These are phyloP conservation scores for Amphipyra tragopoginis DNA, from an alignment of 2,888 invertebrate species.

Conservation along the genomic window DNA sequence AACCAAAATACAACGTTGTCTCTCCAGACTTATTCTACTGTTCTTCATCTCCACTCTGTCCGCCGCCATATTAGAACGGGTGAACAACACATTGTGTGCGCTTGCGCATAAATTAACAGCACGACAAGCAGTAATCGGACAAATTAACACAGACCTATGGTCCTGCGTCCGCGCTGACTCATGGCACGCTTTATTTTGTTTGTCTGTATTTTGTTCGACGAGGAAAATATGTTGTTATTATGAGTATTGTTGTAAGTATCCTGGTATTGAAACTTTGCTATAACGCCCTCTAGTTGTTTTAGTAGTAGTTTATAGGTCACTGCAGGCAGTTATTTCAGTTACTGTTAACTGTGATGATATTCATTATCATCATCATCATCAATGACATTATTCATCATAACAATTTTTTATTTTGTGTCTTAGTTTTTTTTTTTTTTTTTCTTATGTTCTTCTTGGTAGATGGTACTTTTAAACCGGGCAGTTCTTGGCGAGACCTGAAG, in stretches of 20 bases:
- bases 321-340: too few species aligned
- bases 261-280: slow-evolving; percentile 9
- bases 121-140: slow-evolving; percentile 66
- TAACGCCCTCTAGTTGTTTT: slow-evolving; percentile 49
- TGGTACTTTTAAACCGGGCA: too few species aligned
- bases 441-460: too few species aligned
- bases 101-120: slow-evolving; percentile 58
- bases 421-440: too few species aligned
- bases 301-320: slow-evolving; percentile 7
- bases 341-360: too few species aligned
- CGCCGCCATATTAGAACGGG: slow-evolving; percentile 56
- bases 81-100: slow-evolving; percentile 63
- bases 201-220: slow-evolving; percentile 47
- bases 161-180: slow-evolving; percentile 68
- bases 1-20: not conserved
- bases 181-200: slow-evolving; percentile 54
- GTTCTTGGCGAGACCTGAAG: too few species aligned
- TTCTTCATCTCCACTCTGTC: slow-evolving; percentile 11
- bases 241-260: slow-evolving; percentile 24
- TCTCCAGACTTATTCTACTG: slow-evolving; percentile 39
- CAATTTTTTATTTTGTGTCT: too few species aligned
- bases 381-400: too few species aligned
- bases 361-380: too few species aligned
- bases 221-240: slow-evolving; percentile 40
- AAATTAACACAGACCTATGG: slow-evolving; percentile 78